Base-by-base conservation (phyloP, 2,113 vertebrate species). In the Dasyornis broadbenti region DNA sequence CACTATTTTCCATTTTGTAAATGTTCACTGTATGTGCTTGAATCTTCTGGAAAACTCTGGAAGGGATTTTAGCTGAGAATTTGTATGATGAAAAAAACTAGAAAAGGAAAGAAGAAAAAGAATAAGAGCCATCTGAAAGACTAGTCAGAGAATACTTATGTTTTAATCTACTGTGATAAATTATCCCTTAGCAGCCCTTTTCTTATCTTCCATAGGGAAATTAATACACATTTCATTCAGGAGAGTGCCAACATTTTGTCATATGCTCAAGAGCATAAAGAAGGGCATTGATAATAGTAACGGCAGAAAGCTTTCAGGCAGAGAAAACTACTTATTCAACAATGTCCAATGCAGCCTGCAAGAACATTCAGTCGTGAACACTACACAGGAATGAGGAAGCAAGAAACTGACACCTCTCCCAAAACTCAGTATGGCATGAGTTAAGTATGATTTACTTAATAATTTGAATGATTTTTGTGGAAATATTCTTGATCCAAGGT, bases 291-390 rank as follows among this genome's bases (percentile, higher is more conserved):
- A 54, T 50, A 63, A 45, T 17, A 54, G 5, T 42, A 85, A 56
- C 3, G 18, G 54, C 26, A 59, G 64, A 83, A 92, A 73, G 8
- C 35, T 81, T 81, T 86, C 35, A 86, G 44, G 19, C 13, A 75
- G 71, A 66, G 42, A 61, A 81, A 70, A 17, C 9, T 56, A 23
- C 49, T 69, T 77, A 54, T 8, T 83, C 47, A 84, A 37, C 33
- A 39, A 30, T 0, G 0, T 63, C 56, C 2, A 1, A 33, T 39
- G 26, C 5, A 84, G 9, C 15, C 37, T 73, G 13, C 33, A 47
- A 59, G 72, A 82, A 26, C 2, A 9, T 78, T 94, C n/a, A 60
- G 27, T 63, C 37, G 42, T 9, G 7, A 11, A 47, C 19, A 28
- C 12, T 56, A 24, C 66, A 27, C 1, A 53, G 5, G 30, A 75